Evolutionary conservation across 2,113 vertebrate species (phyloP).

Genomic region (Hemiscyllium ocellatum): DNA sequence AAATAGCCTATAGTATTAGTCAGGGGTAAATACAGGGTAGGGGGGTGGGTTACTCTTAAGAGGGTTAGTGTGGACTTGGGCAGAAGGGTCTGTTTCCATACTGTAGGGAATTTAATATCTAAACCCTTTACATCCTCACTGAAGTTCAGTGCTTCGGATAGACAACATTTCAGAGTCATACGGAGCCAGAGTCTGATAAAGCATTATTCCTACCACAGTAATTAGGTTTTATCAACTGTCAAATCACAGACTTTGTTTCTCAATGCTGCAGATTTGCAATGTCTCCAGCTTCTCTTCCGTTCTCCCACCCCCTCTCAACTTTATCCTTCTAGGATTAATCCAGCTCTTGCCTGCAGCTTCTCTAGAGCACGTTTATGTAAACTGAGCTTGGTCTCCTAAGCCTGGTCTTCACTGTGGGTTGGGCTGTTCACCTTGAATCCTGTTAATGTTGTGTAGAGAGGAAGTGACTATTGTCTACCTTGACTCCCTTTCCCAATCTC

Average conservation of each 20-base stretch:
- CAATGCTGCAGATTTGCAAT: neutral
- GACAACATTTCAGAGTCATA: too few species aligned
- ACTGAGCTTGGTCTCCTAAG: neutral
- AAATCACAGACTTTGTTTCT: neutral
- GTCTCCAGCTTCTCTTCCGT: neutral
- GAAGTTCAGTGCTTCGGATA: too few species aligned
- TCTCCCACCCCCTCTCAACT: too few species aligned
- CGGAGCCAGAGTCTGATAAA: too few species aligned
- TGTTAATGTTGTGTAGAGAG: neutral
- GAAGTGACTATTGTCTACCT: neutral
- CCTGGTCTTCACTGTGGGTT: neutral
- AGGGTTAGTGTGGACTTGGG: too few species aligned
- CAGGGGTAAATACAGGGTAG: too few species aligned
- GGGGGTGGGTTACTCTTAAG: too few species aligned
- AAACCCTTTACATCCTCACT: too few species aligned
- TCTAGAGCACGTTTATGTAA: neutral
- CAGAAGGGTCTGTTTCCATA: too few species aligned
- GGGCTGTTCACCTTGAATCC: neutral
- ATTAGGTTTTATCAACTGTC: neutral
- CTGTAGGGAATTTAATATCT: too few species aligned
- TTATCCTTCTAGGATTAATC: neutral
- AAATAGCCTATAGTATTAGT: too few species aligned
- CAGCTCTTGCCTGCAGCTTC: neutral
- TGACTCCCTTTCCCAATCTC: neutral
- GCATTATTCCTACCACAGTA: neutral